Evolutionary conservation across 2,888 invertebrate species (phyloP).

Genomic region (Argyra leucocephala): DNA sequence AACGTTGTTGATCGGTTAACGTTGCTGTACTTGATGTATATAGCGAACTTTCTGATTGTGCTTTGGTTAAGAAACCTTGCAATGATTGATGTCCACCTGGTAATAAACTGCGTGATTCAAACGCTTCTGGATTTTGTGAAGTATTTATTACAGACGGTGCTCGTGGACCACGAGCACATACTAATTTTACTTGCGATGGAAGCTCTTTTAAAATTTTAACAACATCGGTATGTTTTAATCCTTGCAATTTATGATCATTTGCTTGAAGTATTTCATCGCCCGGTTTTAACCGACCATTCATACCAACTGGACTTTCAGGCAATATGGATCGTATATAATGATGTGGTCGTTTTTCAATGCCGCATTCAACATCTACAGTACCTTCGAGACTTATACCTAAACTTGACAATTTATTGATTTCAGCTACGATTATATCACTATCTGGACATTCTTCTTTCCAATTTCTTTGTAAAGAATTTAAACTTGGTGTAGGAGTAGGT

Average conservation of each 20-base stretch:
- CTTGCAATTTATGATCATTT: constrained; percentile 82
- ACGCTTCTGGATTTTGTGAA: constrained; percentile 67
- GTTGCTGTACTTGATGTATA: constrained; percentile 79
- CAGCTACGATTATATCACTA: constrained; percentile 82
- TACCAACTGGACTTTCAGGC: constrained; percentile 92
- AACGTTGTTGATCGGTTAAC: constrained; percentile 64
- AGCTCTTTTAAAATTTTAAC: constrained; percentile 89
- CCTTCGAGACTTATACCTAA: constrained; percentile 96
- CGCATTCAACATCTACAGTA: constrained; percentile 96
- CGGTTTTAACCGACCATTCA: constrained; percentile 77
- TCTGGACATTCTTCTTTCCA: constrained; percentile 72
- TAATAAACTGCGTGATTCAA: constrained; percentile 70
- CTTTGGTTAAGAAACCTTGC: constrained; percentile 75
- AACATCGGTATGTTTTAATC: constrained; percentile 92
- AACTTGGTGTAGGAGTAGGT: constrained; percentile 49
- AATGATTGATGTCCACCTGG: constrained; percentile 80
- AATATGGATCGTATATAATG: constrained; percentile 95
- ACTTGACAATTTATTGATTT: constrained; percentile 84
- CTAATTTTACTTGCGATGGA: constrained; percentile 80
- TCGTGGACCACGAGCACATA: constrained; percentile 68
- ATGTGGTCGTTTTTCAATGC: constrained; percentile 93
- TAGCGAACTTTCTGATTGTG: constrained; percentile 89
- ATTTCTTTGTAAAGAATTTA: constrained; percentile 65
- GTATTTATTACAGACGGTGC: constrained; percentile 62
- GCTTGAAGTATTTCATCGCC: constrained; percentile 96